Evolutionary conservation across 2,888 invertebrate species (phyloP).

Genomic region (Napeogenes sylphis): DNA sequence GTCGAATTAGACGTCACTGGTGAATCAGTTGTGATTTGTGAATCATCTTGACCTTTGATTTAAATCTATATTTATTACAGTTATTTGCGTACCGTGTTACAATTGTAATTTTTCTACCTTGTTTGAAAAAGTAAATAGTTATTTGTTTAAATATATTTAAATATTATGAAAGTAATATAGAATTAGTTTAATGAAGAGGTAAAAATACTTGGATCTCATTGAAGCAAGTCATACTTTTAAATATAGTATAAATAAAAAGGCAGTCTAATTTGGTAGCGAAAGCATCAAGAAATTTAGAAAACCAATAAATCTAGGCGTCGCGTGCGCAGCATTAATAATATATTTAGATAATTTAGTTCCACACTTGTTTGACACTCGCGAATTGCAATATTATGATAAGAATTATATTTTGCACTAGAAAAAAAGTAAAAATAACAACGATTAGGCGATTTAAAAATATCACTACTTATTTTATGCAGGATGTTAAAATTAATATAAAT

Average conservation of each 20-base stretch:
- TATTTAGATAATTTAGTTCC: neutral
- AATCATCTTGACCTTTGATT: constrained; percentile 10
- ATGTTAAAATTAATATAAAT: too few species aligned
- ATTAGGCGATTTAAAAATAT: neutral
- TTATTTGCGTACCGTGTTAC: neutral
- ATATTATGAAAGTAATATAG: too few species aligned
- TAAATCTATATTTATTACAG: neutral
- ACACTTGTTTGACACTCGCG: neutral
- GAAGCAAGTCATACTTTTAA: too few species aligned
- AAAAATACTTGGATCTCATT: too few species aligned
- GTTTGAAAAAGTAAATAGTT: neutral
- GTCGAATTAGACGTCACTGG: neutral
- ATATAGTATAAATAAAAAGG: neutral
- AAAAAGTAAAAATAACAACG: constrained; percentile 9
- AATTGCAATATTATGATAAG: too few species aligned
- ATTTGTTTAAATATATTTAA: too few species aligned
- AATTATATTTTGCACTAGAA: neutral
- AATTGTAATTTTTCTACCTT: neutral
- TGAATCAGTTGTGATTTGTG: constrained; percentile 7
- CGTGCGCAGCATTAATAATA: constrained; percentile 1
- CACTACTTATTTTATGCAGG: too few species aligned
- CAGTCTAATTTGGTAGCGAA: neutral
- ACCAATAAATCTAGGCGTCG: constrained; percentile 9
- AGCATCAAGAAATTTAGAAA: constrained; percentile 15
- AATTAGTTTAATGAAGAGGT: too few species aligned